Conservation (phyloP, 2,888 invertebrate species). For the Tillus elongatus region DNA sequence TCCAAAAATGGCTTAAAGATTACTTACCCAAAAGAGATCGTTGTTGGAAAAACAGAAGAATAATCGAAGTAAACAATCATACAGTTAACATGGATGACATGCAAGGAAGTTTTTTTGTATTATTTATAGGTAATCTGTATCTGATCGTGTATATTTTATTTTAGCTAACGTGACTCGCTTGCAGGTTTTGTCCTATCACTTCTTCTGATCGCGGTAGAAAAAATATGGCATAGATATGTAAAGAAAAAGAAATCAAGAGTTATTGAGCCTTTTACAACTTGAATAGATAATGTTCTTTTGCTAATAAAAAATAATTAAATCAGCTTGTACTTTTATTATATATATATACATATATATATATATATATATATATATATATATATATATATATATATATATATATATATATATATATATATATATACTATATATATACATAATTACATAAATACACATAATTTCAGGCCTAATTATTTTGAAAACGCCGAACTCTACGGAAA, state of each 20-base stretch:
- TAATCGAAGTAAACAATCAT: slow-evolving; percentile 69
- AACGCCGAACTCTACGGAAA: too few species aligned
- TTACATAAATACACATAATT: too few species aligned
- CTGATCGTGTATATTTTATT: neutral
- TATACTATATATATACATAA: too few species aligned
- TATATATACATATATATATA: too few species aligned
- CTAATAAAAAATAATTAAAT: too few species aligned
- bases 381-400: too few species aligned
- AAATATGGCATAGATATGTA: slow-evolving; percentile 39
- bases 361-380: too few species aligned
- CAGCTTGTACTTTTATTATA: too few species aligned
- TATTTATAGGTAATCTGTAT: slow-evolving; percentile 58
- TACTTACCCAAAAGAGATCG: slow-evolving; percentile 71
- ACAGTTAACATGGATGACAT: slow-evolving; percentile 84
- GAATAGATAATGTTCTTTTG: slow-evolving; percentile 18
- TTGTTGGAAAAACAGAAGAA: slow-evolving; percentile 59
- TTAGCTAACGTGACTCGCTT: too few species aligned
- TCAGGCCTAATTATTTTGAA: too few species aligned
- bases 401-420: too few species aligned
- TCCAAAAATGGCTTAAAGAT: slow-evolving; percentile 70
- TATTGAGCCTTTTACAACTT: slow-evolving; percentile 46
- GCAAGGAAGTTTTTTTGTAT: slow-evolving; percentile 85
- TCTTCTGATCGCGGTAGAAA: slow-evolving; percentile 44
- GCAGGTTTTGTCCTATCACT: slow-evolving; percentile 45
- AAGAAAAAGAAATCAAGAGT: slow-evolving; percentile 40